Evolutionary conservation across 2,888 invertebrate species (phyloP), one percentile per base, ranked within the genome.

Genomic region (Hybos culiciformis): DNA sequence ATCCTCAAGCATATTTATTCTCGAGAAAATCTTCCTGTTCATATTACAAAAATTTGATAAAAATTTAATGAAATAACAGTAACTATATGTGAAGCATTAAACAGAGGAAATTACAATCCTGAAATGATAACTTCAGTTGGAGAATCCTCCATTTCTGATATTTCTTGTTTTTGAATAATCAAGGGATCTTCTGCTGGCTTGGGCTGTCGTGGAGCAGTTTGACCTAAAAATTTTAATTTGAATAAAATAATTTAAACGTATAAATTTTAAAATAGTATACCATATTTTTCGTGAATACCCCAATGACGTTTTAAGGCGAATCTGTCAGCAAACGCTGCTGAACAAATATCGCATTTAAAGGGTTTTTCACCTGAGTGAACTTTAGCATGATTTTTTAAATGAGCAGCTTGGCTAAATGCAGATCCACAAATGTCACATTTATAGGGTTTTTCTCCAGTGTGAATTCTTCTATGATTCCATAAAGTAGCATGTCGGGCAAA

Each of bases 361-460:
- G 84, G 84, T 54, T 83, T 83, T 65, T 83, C 83, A 3, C 83
- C 83, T 1, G 82, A 82, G 64, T 83, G 83, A 45, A 83, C 76
- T 66, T 87, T 87, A 40, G 86, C 85, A 58, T 88, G 87, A 63
- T 87, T 88, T 63, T 87, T 87, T 46, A 87, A 70, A 65, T 87
- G 87, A 21, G 87, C 87, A 20, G 87, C 87, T 66, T 87, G 87
- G 61, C 86, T 87, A 62, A 88, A 88, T 44, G 86, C 86, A 19
- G 84, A 85, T n/a, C 86, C 85, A 60, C 87, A 88, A 42, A 82
- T 83, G 51, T 84, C 84, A 63, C 87, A 87, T 60, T 85, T 80
- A 55, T 62, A 67, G 42, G 62, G 62, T 46, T 67, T 66, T 45
- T 66, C 65, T 3, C 87, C 87, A 0, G 87, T 87, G 59, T 88